Evolutionary conservation across 2,113 vertebrate genomes (phyloP), one percentile per base, ranked within the genome.

Genomic region (Mus spicilegus): DNA sequence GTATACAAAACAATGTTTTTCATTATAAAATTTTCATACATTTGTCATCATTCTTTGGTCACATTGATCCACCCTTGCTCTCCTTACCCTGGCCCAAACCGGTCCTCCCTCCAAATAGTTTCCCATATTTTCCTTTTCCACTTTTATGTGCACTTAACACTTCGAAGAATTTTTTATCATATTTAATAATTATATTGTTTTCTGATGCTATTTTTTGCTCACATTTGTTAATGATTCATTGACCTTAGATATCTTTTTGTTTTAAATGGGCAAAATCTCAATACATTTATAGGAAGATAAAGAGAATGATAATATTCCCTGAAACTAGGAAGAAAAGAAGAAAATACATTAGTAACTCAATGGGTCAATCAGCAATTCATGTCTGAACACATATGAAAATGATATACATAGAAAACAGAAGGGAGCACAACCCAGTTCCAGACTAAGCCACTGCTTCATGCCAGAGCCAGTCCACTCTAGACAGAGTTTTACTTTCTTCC

Each of bases 111-210:
- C 33, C 17, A 49, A 36, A 22, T 67, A 22, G 10, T 8, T 49
- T 51, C 42, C 30, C 30, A 13, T 20, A 49, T 13, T 51, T 22
- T 22, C 6, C 42, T 51, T 17, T 87, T 51, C 84, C 1, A 3
- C 17, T 87, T 49, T 87, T 7, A 33, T 70, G 9, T 46, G 24
- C 13, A 93, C 89, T 93, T 95, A 63, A 77, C 1, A 84, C 90
- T 78, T 63, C 39, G 82, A 93, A 84, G 63, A 94, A 93, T 61
- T 51, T 49, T 42, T 92, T 17, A 87, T 82, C 87, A 95, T 84
- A 54, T 58, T 58, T 58, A 58, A 19, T 58, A 58, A 58, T 58
- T 58, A 58, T 54, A 58, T 20, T 58, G 58, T 58, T 58, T 58
- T 58, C 58, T 58, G 58, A 58, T 58, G 58, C 58, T 58, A 58